These are phyloP conservation scores for Alouatta palliata DNA, from an alignment of 2,113 vertebrate species.

Conservation along the genomic window DNA sequence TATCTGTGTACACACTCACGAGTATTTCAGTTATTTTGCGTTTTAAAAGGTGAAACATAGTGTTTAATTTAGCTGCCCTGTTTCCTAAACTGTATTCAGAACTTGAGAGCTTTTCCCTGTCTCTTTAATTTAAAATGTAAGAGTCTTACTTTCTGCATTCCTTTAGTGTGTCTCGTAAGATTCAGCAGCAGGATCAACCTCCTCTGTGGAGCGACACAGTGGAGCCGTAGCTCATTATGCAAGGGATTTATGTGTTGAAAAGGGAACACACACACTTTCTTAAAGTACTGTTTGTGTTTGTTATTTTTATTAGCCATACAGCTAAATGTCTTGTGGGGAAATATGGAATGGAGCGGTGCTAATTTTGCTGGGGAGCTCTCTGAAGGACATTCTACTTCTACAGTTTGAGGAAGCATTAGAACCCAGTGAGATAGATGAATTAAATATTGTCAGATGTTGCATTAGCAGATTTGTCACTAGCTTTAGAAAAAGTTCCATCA, in stretches of 20 bases:
- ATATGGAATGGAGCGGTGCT: not conserved
- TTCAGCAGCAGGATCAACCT: not conserved
- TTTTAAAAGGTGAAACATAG: constrained; percentile 33
- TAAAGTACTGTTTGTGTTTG: constrained; percentile 15
- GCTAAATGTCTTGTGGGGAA: not conserved
- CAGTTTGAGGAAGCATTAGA: not conserved
- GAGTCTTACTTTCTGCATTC: not conserved
- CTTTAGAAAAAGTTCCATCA: not conserved
- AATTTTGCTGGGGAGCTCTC: not conserved
- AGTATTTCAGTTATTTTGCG: constrained; percentile 13
- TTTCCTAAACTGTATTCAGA: not conserved
- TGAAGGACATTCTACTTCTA: not conserved
- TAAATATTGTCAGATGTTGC: not conserved
- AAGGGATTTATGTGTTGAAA: constrained; percentile 43
- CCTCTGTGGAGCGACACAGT: not conserved
- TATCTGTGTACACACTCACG: not conserved
- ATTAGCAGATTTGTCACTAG: not conserved
- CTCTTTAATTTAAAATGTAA: not conserved
- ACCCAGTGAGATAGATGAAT: not conserved
- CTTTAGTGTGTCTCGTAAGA: not conserved
- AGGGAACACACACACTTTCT: constrained; percentile 30
- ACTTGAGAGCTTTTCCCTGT: not conserved
- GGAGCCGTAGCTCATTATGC: not conserved
- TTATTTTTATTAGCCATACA: constrained; percentile 18
- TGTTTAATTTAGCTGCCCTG: not conserved